Conservation (phyloP, 2,113 vertebrate genomes). For the Nibea albiflora region DNA sequence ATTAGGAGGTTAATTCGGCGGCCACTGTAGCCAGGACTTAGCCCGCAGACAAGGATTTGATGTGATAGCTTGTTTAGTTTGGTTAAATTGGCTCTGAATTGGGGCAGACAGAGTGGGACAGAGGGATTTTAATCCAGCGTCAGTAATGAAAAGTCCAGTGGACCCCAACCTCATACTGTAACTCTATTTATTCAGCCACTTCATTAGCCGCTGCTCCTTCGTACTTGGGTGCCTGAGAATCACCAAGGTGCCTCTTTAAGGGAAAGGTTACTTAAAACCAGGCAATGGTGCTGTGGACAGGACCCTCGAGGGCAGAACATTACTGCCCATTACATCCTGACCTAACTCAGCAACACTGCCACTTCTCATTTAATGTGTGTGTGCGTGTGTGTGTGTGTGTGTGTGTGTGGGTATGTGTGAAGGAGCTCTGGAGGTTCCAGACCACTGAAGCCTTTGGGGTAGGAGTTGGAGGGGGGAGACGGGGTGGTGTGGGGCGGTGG, state of each 20-base stretch:
- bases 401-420: constrained; percentile 59
- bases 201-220: constrained; percentile 73
- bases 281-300: constrained; percentile 66
- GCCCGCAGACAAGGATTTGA: constrained; percentile 74
- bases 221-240: constrained; percentile 60
- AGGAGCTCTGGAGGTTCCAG: constrained; percentile 71
- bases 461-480: not conserved
- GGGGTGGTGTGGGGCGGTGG: not conserved
- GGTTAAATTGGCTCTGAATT: constrained; percentile 76
- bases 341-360: constrained; percentile 85
- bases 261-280: constrained; percentile 80
- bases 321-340: constrained; percentile 78
- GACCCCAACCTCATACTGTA: constrained; percentile 73
- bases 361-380: constrained; percentile 77
- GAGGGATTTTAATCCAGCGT: constrained; percentile 73
- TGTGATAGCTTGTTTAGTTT: constrained; percentile 84
- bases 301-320: constrained; percentile 73
- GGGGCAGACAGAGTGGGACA: constrained; percentile 71
- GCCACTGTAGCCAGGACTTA: constrained; percentile 66
- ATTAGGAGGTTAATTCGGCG: constrained; percentile 78
- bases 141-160: constrained; percentile 79
- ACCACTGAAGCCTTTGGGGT: constrained; percentile 68
- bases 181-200: constrained; percentile 76
- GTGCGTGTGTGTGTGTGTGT: constrained; percentile 52
- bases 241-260: constrained; percentile 74